Conservation (phyloP, 2,888 invertebrate genomes). For the Xylota segnis region DNA sequence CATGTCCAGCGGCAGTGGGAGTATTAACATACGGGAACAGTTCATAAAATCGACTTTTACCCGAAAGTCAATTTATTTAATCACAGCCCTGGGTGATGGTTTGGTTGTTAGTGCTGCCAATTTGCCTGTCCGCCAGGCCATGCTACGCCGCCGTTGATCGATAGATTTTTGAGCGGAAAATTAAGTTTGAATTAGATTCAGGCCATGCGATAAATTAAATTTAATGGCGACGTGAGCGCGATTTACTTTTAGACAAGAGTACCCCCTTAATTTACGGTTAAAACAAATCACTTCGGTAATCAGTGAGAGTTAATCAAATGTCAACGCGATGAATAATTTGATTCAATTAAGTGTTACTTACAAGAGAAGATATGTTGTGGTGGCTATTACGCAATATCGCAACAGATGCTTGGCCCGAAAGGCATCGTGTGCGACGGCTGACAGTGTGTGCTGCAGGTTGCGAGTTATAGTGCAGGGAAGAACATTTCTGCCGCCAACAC, state of each 20-base stretch:
- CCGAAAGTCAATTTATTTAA: conserved; percentile 70
- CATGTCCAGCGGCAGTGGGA: background rate
- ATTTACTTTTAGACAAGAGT: conserved; percentile 28
- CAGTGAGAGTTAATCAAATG: conserved; percentile 61
- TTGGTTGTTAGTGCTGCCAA: background rate
- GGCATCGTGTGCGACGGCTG: background rate
- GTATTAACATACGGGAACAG: conserved; percentile 25
- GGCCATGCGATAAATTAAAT: conserved; percentile 70
- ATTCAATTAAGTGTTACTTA: conserved; percentile 36
- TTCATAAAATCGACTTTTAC: conserved; percentile 54
- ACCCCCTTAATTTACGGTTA: conserved; percentile 26
- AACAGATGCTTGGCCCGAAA: background rate
- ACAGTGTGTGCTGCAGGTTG: background rate
- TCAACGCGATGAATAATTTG: conserved; percentile 50
- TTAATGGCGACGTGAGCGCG: conserved; percentile 32
- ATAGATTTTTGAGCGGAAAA: conserved; percentile 70
- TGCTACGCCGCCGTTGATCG: conserved; percentile 35
- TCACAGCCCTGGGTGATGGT: conserved; percentile 22
- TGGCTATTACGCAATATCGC: conserved; percentile 4
- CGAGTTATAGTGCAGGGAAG: background rate
- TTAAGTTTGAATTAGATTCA: conserved; percentile 67
- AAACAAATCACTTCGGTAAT: conserved; percentile 47
- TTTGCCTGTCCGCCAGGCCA: background rate
- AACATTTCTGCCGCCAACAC: no score
- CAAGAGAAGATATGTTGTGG: background rate